These are phyloP conservation scores for Nerophis lumbriciformis DNA, from an alignment of 2,113 vertebrate species.

Conservation along the genomic window DNA sequence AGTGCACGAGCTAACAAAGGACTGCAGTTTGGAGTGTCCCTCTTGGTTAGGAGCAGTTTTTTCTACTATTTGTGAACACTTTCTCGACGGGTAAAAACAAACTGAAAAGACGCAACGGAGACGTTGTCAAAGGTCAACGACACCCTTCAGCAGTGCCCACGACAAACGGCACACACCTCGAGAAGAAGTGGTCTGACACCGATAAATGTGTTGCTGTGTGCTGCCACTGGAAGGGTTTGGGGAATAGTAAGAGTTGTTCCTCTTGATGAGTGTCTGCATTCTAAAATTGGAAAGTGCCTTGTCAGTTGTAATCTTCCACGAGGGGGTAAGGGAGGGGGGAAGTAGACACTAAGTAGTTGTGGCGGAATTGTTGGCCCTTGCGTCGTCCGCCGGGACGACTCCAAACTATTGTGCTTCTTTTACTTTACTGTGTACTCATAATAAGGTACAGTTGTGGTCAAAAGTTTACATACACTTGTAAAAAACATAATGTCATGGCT, in stretches of 20 bases:
- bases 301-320: conserved; percentile 25
- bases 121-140: background rate
- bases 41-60: background rate
- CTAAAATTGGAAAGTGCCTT: conserved; percentile 38
- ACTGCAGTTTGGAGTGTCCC: background rate
- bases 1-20: background rate
- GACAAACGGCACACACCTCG: background rate
- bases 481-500: too few relatives aligned
- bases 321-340: background rate
- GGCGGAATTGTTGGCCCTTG: conserved; percentile 15
- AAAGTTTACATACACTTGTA: too few relatives aligned
- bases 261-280: conserved; percentile 35
- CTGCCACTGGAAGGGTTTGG: conserved; percentile 16
- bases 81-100: background rate
- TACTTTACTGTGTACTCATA: background rate
- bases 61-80: background rate
- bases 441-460: too few relatives aligned
- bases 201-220: conserved; percentile 24
- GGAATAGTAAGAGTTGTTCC: conserved; percentile 19
- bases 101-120: background rate
- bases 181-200: conserved; percentile 18
- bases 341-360: conserved; percentile 9
- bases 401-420: conserved; percentile 13
- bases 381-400: background rate
- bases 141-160: too few relatives aligned